Evolutionary conservation across 2,888 invertebrate genomes (phyloP).

Genomic region (Mactromeris polynyma): DNA sequence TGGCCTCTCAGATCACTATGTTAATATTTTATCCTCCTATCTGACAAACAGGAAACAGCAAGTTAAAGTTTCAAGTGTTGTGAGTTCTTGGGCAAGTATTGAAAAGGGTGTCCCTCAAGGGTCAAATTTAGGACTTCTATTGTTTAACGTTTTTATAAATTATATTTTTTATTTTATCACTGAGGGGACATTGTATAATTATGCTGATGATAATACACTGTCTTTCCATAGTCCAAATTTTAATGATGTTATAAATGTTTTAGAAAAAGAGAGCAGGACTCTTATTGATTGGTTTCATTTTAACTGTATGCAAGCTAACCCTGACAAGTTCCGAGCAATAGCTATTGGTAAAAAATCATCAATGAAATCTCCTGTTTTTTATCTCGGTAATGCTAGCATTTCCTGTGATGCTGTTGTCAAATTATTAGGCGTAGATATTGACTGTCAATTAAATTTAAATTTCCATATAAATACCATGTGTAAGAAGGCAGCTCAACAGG

Average conservation of each 20-base stretch:
- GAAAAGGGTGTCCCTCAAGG: conserved; percentile 38
- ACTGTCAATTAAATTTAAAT: too few relatives aligned
- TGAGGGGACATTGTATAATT: too few relatives aligned
- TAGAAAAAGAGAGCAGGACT: too few relatives aligned
- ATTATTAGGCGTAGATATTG: conserved; percentile 39
- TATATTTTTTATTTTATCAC: conserved; percentile 42
- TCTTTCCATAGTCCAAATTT: too few relatives aligned
- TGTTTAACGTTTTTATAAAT: conserved; percentile 50
- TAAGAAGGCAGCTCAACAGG: conserved; percentile 21
- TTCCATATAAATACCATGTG: conserved; percentile 7
- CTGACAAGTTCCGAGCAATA: conserved; percentile 51
- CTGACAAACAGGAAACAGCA: conserved; percentile 22
- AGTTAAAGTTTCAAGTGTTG: too few relatives aligned
- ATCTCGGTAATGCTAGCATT: too few relatives aligned
- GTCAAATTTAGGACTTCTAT: conserved; percentile 22
- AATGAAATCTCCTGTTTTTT: not conserved
- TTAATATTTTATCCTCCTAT: not conserved
- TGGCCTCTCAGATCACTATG: not conserved
- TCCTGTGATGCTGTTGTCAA: conserved; percentile 24
- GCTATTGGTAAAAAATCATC: not conserved
- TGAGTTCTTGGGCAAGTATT: too few relatives aligned
- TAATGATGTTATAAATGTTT: too few relatives aligned
- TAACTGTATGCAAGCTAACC: too few relatives aligned
- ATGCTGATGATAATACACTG: too few relatives aligned
- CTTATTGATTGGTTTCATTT: too few relatives aligned